Conservation (phyloP, 2,113 vertebrate genomes). For the Sapajus apella region DNA sequence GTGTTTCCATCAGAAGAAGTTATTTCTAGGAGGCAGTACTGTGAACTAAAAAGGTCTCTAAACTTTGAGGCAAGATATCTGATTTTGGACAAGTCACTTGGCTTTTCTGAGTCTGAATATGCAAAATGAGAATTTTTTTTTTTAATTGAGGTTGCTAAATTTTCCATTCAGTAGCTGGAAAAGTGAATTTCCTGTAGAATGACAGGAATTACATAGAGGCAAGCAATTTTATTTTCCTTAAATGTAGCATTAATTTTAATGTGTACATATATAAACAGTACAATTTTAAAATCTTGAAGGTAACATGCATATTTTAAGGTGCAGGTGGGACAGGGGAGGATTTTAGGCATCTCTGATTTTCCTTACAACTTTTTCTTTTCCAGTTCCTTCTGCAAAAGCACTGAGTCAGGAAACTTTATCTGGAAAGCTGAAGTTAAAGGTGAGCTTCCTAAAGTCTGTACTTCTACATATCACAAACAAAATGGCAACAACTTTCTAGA, state of each 20-base stretch:
- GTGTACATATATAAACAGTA: constrained; percentile 82
- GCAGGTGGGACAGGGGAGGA: constrained; percentile 68
- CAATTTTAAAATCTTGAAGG: constrained; percentile 82
- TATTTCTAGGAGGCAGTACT: neutral
- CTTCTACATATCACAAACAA: constrained; percentile 64
- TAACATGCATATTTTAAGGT: constrained; percentile 81
- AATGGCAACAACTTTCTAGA: constrained; percentile 67
- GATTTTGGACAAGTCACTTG: neutral
- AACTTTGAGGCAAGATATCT: neutral
- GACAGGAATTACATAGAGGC: constrained; percentile 80
- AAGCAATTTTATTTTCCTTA: constrained; percentile 82
- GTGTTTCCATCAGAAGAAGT: neutral
- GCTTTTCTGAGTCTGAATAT: neutral
- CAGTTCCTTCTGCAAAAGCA: constrained; percentile 75
- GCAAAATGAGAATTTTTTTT: neutral
- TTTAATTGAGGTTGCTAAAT: constrained; percentile 59
- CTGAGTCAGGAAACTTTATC: constrained; percentile 75
- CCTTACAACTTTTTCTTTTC: constrained; percentile 60
- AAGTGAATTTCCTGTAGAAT: constrained; percentile 77
- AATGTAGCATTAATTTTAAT: constrained; percentile 81
- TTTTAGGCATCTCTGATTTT: constrained; percentile 74
- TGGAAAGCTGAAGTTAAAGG: constrained; percentile 80
- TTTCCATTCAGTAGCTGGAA: constrained; percentile 74
- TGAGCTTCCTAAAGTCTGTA: constrained; percentile 75
- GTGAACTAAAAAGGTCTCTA: neutral